Evolutionary conservation across 1,140 invertebrate species (phyloP), one percentile per base, ranked within the genome.

Genomic region (Geopemphigus sp.): DNA sequence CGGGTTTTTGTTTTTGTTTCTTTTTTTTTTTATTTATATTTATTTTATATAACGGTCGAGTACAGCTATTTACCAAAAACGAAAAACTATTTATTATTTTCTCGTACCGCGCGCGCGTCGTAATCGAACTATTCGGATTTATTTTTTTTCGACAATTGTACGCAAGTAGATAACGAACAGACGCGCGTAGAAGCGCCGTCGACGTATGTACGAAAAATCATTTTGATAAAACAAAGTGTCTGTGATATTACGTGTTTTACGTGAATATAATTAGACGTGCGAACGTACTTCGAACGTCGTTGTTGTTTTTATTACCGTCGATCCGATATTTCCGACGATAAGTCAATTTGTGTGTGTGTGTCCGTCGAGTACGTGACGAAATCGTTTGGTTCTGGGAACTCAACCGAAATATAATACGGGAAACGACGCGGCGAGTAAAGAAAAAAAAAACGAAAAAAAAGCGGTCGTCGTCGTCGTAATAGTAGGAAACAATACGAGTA

Each of bases 381-480:
- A 78, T 26, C 54, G 73, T 78, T 78, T 26, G 73, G 73, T 78
- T 78, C 57, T 78, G 73, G 73, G 73, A 78, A 78, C 73, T 50
- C 39, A 8, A 32, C 47, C 17, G 29, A 45, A 66, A 78, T 5
- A n/a, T 3, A 39, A 39, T 39, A 8, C 8, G n/a, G n/a, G n/a
- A 4, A 4, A 39, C 45, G 15, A 72, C 50, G 26, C 59, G 68
- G 45, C 12, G 11, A 53, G 50, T 19, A 1, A 8, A 45, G 15
- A 59, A 14, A 47, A 50, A 47, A 76, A 74, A 12, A 59, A 61
- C 17, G 32, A 14, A 68, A 47, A 68, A 24, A 50, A 5, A 24
- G 22, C 29, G 59, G 24, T 17, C 17, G 59, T 10, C 15, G 8
- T 4, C 6, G 26, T 10, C 32, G 32, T 8, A 3, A 8, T 8